Evolutionary conservation across 2,888 invertebrate species (phyloP).

Genomic region (Abscondita cerata): DNA sequence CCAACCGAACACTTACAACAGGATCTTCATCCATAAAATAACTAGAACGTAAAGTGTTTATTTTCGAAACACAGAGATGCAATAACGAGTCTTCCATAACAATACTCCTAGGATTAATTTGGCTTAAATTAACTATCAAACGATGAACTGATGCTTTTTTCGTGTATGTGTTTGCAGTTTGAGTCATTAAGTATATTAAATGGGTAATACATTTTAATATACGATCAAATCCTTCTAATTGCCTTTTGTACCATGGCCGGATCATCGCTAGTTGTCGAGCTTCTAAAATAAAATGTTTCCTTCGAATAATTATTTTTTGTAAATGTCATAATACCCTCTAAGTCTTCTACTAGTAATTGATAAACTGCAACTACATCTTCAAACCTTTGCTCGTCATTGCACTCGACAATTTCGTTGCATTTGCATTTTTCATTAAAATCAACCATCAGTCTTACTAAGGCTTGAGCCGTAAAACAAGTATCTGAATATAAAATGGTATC

Average conservation of each 20-base stretch:
- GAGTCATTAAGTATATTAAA: slow-evolving; percentile 73
- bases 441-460: slow-evolving; percentile 83
- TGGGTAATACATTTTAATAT: slow-evolving; percentile 81
- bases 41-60: slow-evolving; percentile 79
- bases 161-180: slow-evolving; percentile 63
- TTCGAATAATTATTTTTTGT: background rate
- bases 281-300: slow-evolving; percentile 56
- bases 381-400: slow-evolving; percentile 66
- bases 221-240: slow-evolving; percentile 83
- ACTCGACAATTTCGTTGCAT: slow-evolving; percentile 60
- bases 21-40: slow-evolving; percentile 75
- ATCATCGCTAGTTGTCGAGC: slow-evolving; percentile 61
- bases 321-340: slow-evolving; percentile 57
- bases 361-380: slow-evolving; percentile 76
- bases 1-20: slow-evolving; percentile 46
- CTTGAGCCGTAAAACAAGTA: slow-evolving; percentile 86
- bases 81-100: slow-evolving; percentile 80
- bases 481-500: slow-evolving; percentile 80
- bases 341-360: slow-evolving; percentile 69
- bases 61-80: slow-evolving; percentile 81
- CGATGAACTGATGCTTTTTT: slow-evolving; percentile 59
- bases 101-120: slow-evolving; percentile 71
- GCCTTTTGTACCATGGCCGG: slow-evolving; percentile 76
- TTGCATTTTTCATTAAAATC: slow-evolving; percentile 70
- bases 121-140: slow-evolving; percentile 65